Percentiles rank a stretch among this genome's conserved stretches.
Conservation (phyloP, 2,797 vertebrate species). For the Chelonia mydas region DNA sequence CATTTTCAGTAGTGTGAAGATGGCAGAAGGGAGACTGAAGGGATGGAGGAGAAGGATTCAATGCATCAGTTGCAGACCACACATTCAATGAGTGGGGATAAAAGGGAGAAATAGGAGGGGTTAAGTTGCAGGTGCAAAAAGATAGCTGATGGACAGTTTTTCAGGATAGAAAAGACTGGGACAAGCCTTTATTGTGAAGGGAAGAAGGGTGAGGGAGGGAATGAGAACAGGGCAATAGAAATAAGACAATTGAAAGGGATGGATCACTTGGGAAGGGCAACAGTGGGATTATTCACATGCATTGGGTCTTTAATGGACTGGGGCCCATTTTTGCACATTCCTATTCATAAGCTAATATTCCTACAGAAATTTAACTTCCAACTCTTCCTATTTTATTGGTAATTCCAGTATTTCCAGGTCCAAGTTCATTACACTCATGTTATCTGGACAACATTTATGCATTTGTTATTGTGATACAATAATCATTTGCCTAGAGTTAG, state of each 20-base stretch:
- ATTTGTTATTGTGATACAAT: not conserved
- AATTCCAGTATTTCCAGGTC: not conserved
- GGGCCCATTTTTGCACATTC: not conserved
- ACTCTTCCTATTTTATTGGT: not conserved
- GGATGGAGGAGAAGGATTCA: not conserved
- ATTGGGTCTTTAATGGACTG: not conserved
- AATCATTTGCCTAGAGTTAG: not conserved
- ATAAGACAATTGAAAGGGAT: not conserved
- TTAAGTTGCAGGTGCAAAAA: not conserved
- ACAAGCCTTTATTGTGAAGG: not conserved
- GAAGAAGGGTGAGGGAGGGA: not conserved
- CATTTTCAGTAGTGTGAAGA: not conserved
- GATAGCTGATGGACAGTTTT: not conserved
- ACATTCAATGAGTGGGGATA: fast-evolving
- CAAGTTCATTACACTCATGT: not conserved
- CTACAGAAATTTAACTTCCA: not conserved
- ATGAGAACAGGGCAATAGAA: not conserved
- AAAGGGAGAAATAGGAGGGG: not conserved
- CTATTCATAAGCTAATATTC: not conserved
- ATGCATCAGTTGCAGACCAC: not conserved
- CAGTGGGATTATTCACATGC: not conserved
- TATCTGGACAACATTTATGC: not conserved
- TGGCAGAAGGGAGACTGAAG: not conserved
- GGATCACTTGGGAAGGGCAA: too few relatives aligned
- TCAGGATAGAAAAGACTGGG: not conserved